Evolutionary conservation across 1,140 invertebrate genomes (phyloP).

Genomic region (Drosophila repleta): DNA sequence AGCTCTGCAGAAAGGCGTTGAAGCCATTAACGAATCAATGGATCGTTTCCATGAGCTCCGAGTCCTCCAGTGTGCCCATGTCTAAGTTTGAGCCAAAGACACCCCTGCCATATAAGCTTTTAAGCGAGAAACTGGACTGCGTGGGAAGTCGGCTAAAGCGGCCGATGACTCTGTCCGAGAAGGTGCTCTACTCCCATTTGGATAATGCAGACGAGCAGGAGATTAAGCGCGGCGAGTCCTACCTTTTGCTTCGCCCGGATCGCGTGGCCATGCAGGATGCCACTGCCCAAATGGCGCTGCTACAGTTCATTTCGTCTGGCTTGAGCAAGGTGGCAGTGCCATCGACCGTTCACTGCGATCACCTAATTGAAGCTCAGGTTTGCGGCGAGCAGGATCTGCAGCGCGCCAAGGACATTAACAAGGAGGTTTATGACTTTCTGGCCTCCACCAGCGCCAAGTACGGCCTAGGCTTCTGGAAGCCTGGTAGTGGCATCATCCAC

Average conservation of each 20-base stretch:
- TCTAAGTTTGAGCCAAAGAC: conserved; percentile 92
- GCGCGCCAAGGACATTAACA: conserved; percentile 96
- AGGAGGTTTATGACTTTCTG: conserved; percentile 99
- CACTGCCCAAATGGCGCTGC: conserved; percentile 99
- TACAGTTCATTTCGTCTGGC: conserved; percentile 99
- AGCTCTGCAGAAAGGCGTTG: conserved; percentile 18
- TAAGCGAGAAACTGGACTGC: conserved; percentile 91
- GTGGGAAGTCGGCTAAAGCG: conserved; percentile 95
- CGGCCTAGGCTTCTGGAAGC: conserved; percentile 99
- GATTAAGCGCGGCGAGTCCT: conserved; percentile 94
- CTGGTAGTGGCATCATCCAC: conserved; percentile 99
- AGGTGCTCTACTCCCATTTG: conserved; percentile 98
- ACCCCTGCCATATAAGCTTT: conserved; percentile 94
- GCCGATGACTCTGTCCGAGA: conserved; percentile 98
- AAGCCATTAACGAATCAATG: conserved; percentile 40
- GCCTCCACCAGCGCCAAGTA: conserved; percentile 97
- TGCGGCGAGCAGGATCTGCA: conserved; percentile 95
- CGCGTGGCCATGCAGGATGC: conserved; percentile 99
- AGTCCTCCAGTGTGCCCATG: conserved; percentile 89
- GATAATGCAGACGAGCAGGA: conserved; percentile 95
- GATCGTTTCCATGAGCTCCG: conserved; percentile 32
- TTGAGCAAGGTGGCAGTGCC: conserved; percentile 97
- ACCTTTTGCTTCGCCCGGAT: conserved; percentile 96
- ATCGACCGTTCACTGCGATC: conserved; percentile 99
- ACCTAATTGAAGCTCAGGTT: conserved; percentile 98